Evolutionary conservation across 2,113 vertebrate genomes (phyloP).

Genomic region (Phalacrocorax aristotelis): DNA sequence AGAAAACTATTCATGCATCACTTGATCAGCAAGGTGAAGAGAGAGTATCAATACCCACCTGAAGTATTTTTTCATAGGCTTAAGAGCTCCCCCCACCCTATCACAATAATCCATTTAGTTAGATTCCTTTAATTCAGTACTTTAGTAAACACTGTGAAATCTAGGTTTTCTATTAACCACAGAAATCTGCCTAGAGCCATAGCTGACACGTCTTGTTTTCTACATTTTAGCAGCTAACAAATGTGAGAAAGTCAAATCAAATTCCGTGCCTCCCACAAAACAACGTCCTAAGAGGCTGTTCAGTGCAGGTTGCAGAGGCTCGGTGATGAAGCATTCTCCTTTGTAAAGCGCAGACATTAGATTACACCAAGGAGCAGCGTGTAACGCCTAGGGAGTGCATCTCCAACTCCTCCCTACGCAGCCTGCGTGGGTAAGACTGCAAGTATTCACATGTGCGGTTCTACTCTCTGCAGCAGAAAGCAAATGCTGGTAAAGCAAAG

Average conservation of each 20-base stretch:
- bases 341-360: background rate
- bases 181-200: background rate
- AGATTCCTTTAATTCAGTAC: background rate
- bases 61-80: background rate
- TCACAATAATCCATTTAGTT: background rate
- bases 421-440: fast-evolving
- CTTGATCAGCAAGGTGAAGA: background rate
- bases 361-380: background rate
- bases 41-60: background rate
- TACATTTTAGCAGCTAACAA: background rate
- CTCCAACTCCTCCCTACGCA: background rate
- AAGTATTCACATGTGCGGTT: fast-evolving
- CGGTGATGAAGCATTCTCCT: background rate
- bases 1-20: background rate
- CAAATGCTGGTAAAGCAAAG: background rate
- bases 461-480: background rate
- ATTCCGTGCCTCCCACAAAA: background rate
- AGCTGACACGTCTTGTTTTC: background rate
- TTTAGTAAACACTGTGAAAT: background rate
- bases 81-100: background rate
- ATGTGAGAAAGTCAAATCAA: background rate
- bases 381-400: background rate
- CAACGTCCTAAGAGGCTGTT: background rate
- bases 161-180: background rate
- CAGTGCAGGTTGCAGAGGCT: background rate